A percentile compares a stretch with the other conserved stretches of the same genome.
Conservation (phyloP, 1,140 invertebrate genomes). For the Glomeris maerens region DNA sequence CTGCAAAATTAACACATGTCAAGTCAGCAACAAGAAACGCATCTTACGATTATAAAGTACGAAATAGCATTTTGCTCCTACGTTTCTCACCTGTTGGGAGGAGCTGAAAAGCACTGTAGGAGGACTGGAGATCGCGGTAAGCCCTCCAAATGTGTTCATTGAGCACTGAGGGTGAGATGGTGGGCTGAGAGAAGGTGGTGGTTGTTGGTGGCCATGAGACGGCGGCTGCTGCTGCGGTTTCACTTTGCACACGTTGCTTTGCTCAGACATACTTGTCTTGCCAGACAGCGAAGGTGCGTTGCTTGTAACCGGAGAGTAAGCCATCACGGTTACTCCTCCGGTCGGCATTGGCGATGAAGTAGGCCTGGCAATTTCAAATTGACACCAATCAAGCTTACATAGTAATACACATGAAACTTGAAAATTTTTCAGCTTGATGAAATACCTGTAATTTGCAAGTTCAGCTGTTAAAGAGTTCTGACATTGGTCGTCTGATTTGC, state of each 20-base stretch:
- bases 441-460: no score
- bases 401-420: no score
- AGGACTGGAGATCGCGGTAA: slow-evolving; percentile 66
- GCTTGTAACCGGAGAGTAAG: slow-evolving; percentile 17
- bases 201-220: slow-evolving; percentile 12
- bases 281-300: slow-evolving; percentile 26
- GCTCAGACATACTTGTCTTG: slow-evolving; percentile 19
- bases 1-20: slow-evolving; percentile 27
- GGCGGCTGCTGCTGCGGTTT: slow-evolving; percentile 54
- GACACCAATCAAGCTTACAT: no score
- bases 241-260: slow-evolving; percentile 56
- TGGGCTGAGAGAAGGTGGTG: slow-evolving; percentile 26
- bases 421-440: no score
- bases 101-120: slow-evolving; percentile 62
- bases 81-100: slow-evolving; percentile 30
- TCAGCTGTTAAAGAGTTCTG: no score
- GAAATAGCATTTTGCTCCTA: no score
- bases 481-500: no score
- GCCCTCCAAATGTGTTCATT: slow-evolving; percentile 38
- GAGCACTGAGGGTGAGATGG: slow-evolving; percentile 30
- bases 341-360: no score
- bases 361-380: no score
- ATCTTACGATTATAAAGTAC: no score
- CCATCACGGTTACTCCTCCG: no score
- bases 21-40: no score